Evolutionary conservation across 2,797 vertebrate species (phyloP), one percentile per base, ranked within the genome.

Genomic region (Channallabes apus): DNA sequence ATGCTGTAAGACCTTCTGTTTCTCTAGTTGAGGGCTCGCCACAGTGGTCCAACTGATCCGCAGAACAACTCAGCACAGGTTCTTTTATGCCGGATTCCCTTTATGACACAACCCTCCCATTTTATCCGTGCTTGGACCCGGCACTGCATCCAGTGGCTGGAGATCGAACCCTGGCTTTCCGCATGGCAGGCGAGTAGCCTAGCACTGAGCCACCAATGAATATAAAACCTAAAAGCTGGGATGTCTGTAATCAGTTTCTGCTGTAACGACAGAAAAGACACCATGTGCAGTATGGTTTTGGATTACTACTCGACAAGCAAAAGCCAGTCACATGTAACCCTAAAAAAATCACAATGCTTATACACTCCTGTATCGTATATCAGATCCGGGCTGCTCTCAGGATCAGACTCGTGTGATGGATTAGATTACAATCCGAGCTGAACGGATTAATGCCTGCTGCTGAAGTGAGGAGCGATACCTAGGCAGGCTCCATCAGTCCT

Each of bases 401-500:
- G 3, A 58, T 56, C 27, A 54, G 14, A 61, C n/a, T 27, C 0
- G 59, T 56, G 84, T 59, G 75, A 86, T 82, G 62, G 76, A 86
- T 86, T 84, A 76, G 62, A 75, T 24, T 56, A 29, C 29, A 41
- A 64, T 85, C 62, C 59, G 27, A 76, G 76, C 77, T 6, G 54
- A 56, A 86, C 1, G 38, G 79, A 82, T 72, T 76, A 82, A 72
- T 80, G 65, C 22, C 29, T 75, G 68, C 80, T 79, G 84, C 77
- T 67, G 59, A 41, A 82, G 81, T 67, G 75, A 84, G 94, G 92
- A 94, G 82, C 85, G 92, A 93, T 93, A 92, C 91, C 87, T 89
- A 76, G 58, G 72, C 58, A 90, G 88, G 90, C 88, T 89, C 92
- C 93, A 94, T 94, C 92, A 90, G 93, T 94, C 92, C 90, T 88